Conservation (phyloP, 2,113 vertebrate genomes). For the Sturnira hondurensis region DNA sequence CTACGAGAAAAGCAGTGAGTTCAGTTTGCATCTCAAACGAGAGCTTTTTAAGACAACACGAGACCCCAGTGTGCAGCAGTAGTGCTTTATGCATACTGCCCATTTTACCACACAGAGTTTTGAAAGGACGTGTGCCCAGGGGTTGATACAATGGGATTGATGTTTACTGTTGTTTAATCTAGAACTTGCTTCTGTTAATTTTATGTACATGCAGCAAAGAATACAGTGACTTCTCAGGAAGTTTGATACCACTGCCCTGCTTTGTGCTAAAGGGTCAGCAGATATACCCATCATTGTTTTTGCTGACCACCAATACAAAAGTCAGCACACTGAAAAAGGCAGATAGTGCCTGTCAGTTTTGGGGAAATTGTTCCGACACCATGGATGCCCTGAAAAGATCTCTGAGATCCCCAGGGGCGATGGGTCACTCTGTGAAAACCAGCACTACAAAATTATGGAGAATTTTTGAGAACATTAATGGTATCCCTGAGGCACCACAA, state of each 20-base stretch:
- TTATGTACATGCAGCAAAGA: not conserved
- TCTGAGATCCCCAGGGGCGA: not conserved
- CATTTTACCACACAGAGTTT: not conserved
- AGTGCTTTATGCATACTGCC: not conserved
- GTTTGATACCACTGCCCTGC: not conserved
- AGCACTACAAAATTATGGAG: not conserved
- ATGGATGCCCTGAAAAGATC: not conserved
- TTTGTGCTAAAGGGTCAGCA: not conserved
- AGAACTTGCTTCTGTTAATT: not conserved
- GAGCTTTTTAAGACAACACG: not conserved
- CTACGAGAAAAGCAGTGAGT: not conserved
- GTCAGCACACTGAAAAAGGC: not conserved
- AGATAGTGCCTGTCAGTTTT: not conserved
- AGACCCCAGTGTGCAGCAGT: not conserved
- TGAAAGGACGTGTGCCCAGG: not conserved
- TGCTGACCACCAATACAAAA: not conserved
- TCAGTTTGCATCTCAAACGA: not conserved
- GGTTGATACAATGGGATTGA: not conserved
- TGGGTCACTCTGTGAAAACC: not conserved
- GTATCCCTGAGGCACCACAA: not conserved
- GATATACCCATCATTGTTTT: not conserved
- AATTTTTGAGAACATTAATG: not conserved
- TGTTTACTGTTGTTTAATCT: not conserved
- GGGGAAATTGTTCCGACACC: not conserved
- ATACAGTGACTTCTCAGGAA: not conserved